phyloP scores from a whole-genome alignment of 2,888 invertebrate species.

The Sarcophaga subvicina region DNA sequence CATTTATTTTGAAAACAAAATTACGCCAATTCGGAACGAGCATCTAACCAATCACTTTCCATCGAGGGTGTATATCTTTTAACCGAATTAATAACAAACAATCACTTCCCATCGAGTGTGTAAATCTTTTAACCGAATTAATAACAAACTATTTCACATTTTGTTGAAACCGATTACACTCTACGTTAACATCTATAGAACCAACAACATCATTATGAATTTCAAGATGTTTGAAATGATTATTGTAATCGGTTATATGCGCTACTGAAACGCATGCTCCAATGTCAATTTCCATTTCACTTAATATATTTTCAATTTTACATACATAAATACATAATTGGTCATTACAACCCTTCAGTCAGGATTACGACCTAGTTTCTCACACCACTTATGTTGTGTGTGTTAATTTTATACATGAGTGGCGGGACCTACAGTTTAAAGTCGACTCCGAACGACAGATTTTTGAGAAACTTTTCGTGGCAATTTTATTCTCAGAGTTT shows the following conservation, averaged over 20 bases:
- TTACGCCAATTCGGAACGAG: constrained; percentile 15
- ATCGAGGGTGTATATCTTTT: neutral
- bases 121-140: neutral
- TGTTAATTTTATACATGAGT: too few species aligned
- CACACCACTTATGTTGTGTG: too few species aligned
- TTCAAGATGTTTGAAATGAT: constrained; percentile 47
- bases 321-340: too few species aligned
- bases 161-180: constrained; percentile 8
- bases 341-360: too few species aligned
- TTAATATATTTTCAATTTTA: constrained; percentile 29
- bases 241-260: constrained; percentile 39
- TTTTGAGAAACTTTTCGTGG: too few species aligned
- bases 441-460: too few species aligned
- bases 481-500: too few species aligned
- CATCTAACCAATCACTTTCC: constrained; percentile 9
- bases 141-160: constrained; percentile 12
- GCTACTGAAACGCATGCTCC: constrained; percentile 54
- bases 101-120: neutral
- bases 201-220: constrained; percentile 15
- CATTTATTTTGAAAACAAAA: constrained; percentile 2
- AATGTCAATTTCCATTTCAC: constrained; percentile 53
- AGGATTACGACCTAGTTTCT: too few species aligned
- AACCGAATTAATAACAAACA: neutral
- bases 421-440: neutral
- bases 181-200: neutral